Base-by-base conservation (phyloP, 2,888 invertebrate species). In the Drosophila emarginata region DNA sequence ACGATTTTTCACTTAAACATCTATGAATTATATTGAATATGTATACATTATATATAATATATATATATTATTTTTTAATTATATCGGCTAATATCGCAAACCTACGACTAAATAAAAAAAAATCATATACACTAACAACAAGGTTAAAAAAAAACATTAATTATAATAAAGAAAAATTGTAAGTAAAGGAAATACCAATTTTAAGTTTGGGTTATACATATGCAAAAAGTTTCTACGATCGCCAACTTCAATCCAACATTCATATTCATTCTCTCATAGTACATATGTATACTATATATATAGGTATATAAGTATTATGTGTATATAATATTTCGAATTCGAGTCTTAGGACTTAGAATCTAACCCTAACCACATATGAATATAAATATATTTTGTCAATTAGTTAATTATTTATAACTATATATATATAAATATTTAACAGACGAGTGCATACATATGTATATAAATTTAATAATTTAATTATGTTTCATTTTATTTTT, bases 341-440 rank as follows among this genome's bases (percentile, higher is more conserved):
- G 45, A 45, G 45, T 45, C 45, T 26, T 54, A 53, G 39, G 40
- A 53, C 70, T 70, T 69, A 69, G 52, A 69, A 70, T 69, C 70
- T 62, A 70, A 69, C 51, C 57, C 69, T 69, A 70, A 52, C 62
- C 69, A 69, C 70, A 70, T 69, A 70, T 70, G 67, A 56, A 65
- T 79, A 65, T 76, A 77, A 67, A 75, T 73, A 65, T 73, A 63
- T 23, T 51, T 68, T 78, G 65, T 65, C 65, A 79, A 76, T 86
- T 78, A 76, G 71, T 81, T 78, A 67, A 84, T 45, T 78, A 78
- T 75, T 80, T 67, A 78, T 83, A 80, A 69, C 80, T 80, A 86
- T 70, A 80, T 69, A 56, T 79, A 67, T 83, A 73, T 76, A 81
- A 73, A 83, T 77, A 86, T 85, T 87, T 71, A 87, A 81, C 81